Evolutionary conservation across 2,113 vertebrate species (phyloP).

Genomic region (Sitta europaea): DNA sequence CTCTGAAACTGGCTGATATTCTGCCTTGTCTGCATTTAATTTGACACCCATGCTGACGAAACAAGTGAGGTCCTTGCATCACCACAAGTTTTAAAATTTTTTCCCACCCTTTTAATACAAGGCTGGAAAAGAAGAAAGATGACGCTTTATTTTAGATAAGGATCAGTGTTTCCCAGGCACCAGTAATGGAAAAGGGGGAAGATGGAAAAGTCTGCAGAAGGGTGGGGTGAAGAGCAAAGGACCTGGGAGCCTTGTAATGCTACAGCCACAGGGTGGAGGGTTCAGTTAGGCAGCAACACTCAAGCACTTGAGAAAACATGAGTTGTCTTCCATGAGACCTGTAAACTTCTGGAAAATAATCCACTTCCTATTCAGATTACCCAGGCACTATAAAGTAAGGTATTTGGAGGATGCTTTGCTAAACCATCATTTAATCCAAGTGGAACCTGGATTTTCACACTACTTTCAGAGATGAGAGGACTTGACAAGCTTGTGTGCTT

Average conservation of each 20-base stretch:
- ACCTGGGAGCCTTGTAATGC: not conserved
- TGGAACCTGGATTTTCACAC: not conserved
- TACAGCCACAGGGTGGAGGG: not conserved
- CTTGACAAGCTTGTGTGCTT: not conserved
- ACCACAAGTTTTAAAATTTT: not conserved
- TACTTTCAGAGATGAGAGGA: not conserved
- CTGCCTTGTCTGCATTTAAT: not conserved
- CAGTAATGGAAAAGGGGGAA: not conserved
- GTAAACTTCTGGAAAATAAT: not conserved
- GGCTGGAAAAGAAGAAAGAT: not conserved
- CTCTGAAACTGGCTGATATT: not conserved
- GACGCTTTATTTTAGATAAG: accelerated
- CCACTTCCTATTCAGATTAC: not conserved
- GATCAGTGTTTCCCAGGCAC: not conserved
- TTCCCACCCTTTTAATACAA: not conserved
- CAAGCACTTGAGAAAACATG: not conserved
- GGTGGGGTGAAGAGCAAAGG: not conserved
- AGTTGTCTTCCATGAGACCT: not conserved
- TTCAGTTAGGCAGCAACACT: not conserved
- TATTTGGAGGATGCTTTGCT: not conserved
- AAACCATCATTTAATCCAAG: not conserved
- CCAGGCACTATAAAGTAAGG: not conserved
- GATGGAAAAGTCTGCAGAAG: not conserved
- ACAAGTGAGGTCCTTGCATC: not conserved
- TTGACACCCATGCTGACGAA: not conserved